These are phyloP conservation scores for Ceratina australensis DNA, from an alignment of 1,140 invertebrate genomes.

Conservation along the genomic window DNA sequence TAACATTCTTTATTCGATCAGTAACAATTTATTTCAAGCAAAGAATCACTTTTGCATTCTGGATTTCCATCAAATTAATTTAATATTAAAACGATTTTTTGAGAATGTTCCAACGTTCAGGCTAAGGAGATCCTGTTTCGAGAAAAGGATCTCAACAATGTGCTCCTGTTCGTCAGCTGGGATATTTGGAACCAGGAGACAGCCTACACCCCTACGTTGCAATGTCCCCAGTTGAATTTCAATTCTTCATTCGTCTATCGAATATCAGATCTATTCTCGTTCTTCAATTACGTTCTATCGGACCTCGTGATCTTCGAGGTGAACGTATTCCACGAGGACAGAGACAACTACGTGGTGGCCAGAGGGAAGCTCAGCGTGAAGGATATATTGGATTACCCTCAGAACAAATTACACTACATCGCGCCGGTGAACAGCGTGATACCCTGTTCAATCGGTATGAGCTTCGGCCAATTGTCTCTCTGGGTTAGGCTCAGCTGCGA, in stretches of 20 bases:
- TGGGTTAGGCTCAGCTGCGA: constrained; percentile 72
- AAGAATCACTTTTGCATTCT: no score
- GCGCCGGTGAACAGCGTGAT: constrained; percentile 59
- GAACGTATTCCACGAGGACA: constrained; percentile 54
- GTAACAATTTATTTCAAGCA: no score
- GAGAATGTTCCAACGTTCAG: constrained; percentile 39
- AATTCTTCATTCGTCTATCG: constrained; percentile 69
- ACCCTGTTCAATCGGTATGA: constrained; percentile 41
- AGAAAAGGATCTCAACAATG: constrained; percentile 51
- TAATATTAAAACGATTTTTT: neutral
- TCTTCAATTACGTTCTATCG: constrained; percentile 61
- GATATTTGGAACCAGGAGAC: constrained; percentile 67
- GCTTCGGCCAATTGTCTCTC: constrained; percentile 70
- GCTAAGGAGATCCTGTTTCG: constrained; percentile 60
- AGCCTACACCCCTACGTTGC: constrained; percentile 54
- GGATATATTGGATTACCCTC: constrained; percentile 72
- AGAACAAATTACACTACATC: constrained; percentile 72
- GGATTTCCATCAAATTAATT: no score
- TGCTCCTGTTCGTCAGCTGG: constrained; percentile 66
- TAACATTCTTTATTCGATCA: no score
- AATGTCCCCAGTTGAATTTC: constrained; percentile 68
- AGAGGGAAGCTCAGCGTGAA: constrained; percentile 65
- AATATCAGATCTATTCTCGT: constrained; percentile 62
- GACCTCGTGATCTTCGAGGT: constrained; percentile 67
- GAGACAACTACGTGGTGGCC: constrained; percentile 53